Conservation (phyloP, 2,888 invertebrate genomes). For the Ecliptopera silaceata region DNA sequence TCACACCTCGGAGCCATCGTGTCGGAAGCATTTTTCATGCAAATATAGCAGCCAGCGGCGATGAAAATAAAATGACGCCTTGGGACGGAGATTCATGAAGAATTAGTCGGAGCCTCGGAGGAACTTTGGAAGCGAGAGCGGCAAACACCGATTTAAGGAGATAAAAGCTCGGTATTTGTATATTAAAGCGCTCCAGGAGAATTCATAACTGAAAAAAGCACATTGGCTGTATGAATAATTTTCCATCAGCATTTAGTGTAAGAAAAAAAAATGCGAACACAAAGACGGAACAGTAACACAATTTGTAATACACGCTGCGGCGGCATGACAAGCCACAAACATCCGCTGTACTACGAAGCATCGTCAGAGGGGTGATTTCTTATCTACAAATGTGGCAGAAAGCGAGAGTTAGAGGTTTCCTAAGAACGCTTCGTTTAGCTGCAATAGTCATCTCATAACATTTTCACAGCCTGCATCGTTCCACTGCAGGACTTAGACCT, state of each 20-base stretch:
- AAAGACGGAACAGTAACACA: too few relatives aligned
- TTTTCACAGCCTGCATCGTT: too few relatives aligned
- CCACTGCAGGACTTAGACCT: too few relatives aligned
- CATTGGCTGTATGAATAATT: neutral
- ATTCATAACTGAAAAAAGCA: neutral
- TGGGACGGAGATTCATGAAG: slow-evolving; percentile 32
- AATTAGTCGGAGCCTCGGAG: slow-evolving; percentile 28
- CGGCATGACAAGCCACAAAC: too few relatives aligned
- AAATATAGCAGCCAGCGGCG: slow-evolving; percentile 54
- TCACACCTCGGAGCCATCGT: slow-evolving; percentile 58
- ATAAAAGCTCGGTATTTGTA: slow-evolving; percentile 1
- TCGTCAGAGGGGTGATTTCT: too few relatives aligned
- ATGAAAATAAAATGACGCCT: slow-evolving; percentile 38
- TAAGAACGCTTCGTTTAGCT: too few relatives aligned
- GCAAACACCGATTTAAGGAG: slow-evolving; percentile 13
- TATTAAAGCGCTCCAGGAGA: neutral
- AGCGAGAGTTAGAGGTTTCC: too few relatives aligned
- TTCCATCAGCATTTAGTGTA: neutral
- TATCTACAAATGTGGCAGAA: too few relatives aligned
- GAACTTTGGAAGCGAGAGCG: slow-evolving; percentile 14
- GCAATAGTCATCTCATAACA: too few relatives aligned
- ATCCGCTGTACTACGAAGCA: too few relatives aligned
- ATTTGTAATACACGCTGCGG: too few relatives aligned
- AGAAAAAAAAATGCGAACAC: too few relatives aligned
- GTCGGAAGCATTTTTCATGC: slow-evolving; percentile 66